These are phyloP conservation scores for Temnothorax nylanderi DNA, from an alignment of 1,140 invertebrate genomes.

Conservation along the genomic window DNA sequence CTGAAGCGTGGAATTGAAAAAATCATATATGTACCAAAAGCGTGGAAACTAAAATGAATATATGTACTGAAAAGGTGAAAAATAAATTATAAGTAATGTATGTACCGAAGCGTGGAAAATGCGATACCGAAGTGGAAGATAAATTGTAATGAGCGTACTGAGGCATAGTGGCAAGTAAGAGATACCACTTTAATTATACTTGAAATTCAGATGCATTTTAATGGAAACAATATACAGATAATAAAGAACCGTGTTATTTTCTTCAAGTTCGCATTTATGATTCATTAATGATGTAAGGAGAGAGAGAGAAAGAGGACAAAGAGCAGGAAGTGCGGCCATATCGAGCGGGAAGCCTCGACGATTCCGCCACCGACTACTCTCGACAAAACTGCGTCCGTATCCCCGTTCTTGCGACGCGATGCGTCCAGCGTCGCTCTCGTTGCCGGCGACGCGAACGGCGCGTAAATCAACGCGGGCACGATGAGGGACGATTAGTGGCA, in stretches of 20 bases:
- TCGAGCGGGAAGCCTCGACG: neutral
- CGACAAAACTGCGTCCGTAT: slow-evolving; percentile 64
- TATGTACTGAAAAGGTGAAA: neutral
- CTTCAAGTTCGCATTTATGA: neutral
- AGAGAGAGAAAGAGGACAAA: neutral
- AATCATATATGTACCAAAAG: neutral
- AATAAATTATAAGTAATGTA: neutral
- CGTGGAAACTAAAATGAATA: neutral
- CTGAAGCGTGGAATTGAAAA: neutral
- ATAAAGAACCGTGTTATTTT: neutral
- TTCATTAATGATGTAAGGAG: neutral
- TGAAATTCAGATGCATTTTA: neutral
- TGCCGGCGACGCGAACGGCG: neutral
- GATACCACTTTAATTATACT: neutral
- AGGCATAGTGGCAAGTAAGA: neutral
- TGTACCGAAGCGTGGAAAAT: neutral
- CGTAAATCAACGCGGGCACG: slow-evolving; percentile 3
- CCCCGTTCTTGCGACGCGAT: neutral
- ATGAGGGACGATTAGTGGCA: slow-evolving; percentile 52
- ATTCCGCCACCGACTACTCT: slow-evolving; percentile 52
- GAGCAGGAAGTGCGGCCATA: neutral
- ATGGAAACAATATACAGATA: neutral
- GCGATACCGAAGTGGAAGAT: neutral
- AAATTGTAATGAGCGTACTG: neutral
- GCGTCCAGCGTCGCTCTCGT: neutral